Percentiles rank a stretch among this genome's conserved stretches.
phyloP scores from a whole-genome alignment of 2,113 vertebrate species.

The Neolamprologus fasciatus region DNA sequence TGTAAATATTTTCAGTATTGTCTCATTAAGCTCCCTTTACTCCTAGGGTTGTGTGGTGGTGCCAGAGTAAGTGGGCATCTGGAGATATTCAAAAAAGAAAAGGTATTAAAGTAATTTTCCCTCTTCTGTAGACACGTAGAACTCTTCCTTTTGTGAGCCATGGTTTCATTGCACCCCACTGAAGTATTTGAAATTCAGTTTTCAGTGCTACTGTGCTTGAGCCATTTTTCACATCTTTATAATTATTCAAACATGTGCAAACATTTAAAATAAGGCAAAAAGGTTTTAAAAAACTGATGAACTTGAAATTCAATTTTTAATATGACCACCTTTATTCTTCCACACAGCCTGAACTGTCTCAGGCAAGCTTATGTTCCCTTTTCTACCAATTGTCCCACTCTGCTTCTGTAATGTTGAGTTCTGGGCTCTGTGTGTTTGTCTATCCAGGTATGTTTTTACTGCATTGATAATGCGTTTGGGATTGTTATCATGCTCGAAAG shows the following conservation, averaged over 20 bases:
- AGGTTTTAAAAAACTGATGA: background rate
- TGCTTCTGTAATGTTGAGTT: background rate
- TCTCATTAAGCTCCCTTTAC: background rate
- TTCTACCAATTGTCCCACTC: background rate
- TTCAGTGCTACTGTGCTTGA: background rate
- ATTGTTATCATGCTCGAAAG: background rate
- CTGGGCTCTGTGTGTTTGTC: background rate
- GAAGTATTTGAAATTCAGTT: background rate
- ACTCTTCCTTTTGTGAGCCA: background rate
- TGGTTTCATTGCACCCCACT: background rate
- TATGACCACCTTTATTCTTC: background rate
- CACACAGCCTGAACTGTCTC: background rate
- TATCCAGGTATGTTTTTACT: background rate
- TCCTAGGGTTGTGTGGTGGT: background rate
- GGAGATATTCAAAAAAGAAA: background rate
- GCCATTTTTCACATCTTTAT: background rate
- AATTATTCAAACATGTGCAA: background rate
- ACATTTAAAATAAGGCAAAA: background rate
- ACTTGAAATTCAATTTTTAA: background rate
- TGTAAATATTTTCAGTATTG: background rate
- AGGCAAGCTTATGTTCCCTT: background rate
- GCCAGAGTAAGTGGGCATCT: background rate
- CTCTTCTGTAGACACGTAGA: accelerated
- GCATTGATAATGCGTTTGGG: background rate
- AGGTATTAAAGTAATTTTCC: background rate